Conservation (phyloP, 2,113 vertebrate species). For the Eubucco bourcierii region DNA sequence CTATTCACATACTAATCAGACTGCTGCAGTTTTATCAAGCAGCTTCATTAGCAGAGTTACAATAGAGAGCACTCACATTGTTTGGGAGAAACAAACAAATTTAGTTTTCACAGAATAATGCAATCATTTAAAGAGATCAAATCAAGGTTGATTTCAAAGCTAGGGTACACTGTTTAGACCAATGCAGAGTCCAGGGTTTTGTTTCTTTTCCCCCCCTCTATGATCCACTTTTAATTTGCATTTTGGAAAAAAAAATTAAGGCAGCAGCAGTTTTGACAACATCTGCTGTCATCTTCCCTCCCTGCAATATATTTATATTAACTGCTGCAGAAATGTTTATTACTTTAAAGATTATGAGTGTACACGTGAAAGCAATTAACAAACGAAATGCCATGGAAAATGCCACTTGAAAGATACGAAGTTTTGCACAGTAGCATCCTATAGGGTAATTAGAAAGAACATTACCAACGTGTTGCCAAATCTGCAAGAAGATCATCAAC, state of each 20-base stretch:
- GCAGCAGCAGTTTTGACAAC: neutral
- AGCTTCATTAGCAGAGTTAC: neutral
- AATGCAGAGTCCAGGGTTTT: neutral
- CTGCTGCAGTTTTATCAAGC: neutral
- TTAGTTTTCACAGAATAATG: neutral
- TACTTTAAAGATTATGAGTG: neutral
- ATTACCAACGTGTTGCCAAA: neutral
- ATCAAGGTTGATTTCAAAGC: neutral
- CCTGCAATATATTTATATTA: neutral
- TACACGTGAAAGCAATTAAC: neutral
- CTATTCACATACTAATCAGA: neutral
- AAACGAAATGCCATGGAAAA: conserved; percentile 7
- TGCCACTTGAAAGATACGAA: neutral
- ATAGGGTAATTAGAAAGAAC: neutral
- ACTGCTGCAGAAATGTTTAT: neutral
- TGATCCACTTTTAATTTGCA: neutral
- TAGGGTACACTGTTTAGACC: neutral
- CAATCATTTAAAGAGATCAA: neutral
- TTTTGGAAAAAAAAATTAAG: neutral
- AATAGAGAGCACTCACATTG: neutral
- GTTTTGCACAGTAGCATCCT: neutral
- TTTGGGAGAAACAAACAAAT: neutral
- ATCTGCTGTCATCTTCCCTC: neutral
- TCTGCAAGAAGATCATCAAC: neutral
- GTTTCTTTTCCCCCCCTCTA: neutral